These are phyloP conservation scores for Drosophila teissieri DNA, from an alignment of 1,140 invertebrate genomes.

Conservation along the genomic window DNA sequence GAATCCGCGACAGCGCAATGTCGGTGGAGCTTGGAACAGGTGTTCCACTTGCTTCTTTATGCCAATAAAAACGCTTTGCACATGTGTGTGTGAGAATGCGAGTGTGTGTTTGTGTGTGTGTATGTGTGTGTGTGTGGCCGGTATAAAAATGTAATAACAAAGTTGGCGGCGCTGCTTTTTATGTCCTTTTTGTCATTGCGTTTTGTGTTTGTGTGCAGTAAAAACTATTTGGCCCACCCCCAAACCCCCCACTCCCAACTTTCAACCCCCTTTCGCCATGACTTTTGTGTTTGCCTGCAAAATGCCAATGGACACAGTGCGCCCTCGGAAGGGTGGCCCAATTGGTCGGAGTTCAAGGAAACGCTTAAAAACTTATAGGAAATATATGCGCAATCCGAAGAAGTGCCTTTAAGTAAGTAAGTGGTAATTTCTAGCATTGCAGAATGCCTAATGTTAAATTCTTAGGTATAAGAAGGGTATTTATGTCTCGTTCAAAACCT, in stretches of 20 bases:
- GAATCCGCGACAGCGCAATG: constrained; percentile 43
- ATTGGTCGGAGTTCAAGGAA: not conserved
- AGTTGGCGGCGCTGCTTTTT: constrained; percentile 72
- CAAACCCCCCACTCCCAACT: not conserved
- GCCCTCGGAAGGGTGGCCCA: constrained; percentile 8
- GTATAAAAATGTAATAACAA: constrained; percentile 75
- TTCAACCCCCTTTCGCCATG: not conserved
- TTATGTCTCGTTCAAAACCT: not conserved
- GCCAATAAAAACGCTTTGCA: constrained; percentile 51
- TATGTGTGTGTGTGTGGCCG: constrained; percentile 7
- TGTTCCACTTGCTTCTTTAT: constrained; percentile 55
- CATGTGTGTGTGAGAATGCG: constrained; percentile 15
- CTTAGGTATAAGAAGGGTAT: not conserved
- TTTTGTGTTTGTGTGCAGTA: constrained; percentile 44
- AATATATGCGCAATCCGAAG: too few species aligned
- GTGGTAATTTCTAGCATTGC: too few species aligned
- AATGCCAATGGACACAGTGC: constrained; percentile 75
- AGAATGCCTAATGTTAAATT: too few species aligned
- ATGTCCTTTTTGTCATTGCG: constrained; percentile 69
- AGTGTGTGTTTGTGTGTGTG: constrained; percentile 25
- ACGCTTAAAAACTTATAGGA: too few species aligned
- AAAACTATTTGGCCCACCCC: constrained; percentile 64
- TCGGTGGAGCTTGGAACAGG: constrained; percentile 50
- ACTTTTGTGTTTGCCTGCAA: constrained; percentile 69
- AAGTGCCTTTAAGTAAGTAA: too few species aligned